Percentiles rank a stretch among this genome's conserved stretches.
phyloP scores from a whole-genome alignment of 1,140 invertebrate species.

The Rhagoletis zephyria region DNA sequence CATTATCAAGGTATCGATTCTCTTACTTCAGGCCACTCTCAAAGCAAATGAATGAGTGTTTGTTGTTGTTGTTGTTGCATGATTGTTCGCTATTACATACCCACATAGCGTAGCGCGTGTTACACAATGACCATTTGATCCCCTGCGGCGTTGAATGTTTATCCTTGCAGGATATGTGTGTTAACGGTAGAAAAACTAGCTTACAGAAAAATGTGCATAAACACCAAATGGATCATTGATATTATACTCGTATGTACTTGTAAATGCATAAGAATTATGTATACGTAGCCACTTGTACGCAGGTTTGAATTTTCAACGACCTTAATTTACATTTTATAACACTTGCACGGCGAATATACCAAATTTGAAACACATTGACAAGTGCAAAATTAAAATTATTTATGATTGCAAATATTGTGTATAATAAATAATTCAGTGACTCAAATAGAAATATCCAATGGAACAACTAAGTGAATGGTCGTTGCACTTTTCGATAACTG shows the following conservation, averaged over 20 bases:
- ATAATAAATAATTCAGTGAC: conserved; percentile 37
- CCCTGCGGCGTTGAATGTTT: conserved; percentile 12
- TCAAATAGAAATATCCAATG: neutral
- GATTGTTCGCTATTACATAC: neutral
- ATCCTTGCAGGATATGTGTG: neutral
- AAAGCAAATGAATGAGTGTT: neutral
- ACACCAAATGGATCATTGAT: neutral
- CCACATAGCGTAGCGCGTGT: neutral
- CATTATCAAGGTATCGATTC: conserved; percentile 50
- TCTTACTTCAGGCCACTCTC: neutral
- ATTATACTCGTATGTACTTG: neutral
- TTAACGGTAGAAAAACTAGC: conserved; percentile 9
- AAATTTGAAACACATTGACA: conserved; percentile 35
- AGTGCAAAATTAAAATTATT: conserved; percentile 52
- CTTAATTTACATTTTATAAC: conserved; percentile 45
- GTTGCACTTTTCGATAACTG: conserved; percentile 8
- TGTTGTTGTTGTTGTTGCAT: neutral
- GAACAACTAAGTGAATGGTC: neutral
- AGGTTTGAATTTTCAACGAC: conserved; percentile 7
- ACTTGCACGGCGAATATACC: neutral
- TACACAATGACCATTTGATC: conserved; percentile 27
- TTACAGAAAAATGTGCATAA: neutral
- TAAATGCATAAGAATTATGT: neutral
- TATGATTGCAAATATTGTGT: conserved; percentile 50
- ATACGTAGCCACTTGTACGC: neutral